These are phyloP conservation scores for Ormyrus nitidulus DNA, from an alignment of 2,888 invertebrate species.

Conservation along the genomic window DNA sequence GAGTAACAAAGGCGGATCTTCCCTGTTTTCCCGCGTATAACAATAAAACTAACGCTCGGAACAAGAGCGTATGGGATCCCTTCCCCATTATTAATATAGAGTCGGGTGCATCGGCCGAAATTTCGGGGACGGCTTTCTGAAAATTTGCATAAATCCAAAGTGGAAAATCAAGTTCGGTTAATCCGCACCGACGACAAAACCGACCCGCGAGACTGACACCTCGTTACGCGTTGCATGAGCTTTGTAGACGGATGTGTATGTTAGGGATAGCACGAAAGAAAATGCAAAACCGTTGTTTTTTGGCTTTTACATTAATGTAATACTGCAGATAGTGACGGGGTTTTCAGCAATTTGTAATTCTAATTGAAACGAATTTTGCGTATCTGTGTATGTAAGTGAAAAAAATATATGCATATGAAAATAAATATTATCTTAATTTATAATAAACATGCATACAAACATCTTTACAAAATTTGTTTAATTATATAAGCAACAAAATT, in stretches of 20 bases:
- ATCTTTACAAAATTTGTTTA: too few species aligned
- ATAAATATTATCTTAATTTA: too few species aligned
- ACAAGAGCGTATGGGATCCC: neutral
- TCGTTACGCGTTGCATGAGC: conserved; percentile 20
- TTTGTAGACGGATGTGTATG: neutral
- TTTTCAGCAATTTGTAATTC: too few species aligned
- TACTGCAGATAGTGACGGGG: too few species aligned
- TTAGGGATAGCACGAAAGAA: conserved; percentile 3
- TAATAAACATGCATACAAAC: too few species aligned
- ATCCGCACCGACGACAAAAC: conserved; percentile 36
- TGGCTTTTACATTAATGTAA: too few species aligned
- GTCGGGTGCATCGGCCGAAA: conserved; percentile 4
- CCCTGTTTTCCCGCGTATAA: conserved; percentile 8
- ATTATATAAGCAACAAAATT: too few species aligned
- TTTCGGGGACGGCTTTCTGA: conserved; percentile 10
- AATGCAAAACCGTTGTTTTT: neutral
- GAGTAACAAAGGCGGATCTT: neutral
- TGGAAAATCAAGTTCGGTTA: conserved; percentile 54
- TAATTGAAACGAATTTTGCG: too few species aligned
- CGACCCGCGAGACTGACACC: conserved; percentile 43
- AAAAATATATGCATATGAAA: too few species aligned
- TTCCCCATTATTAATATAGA: conserved; percentile 19
- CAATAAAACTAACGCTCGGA: too few species aligned
- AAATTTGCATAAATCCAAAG: conserved; percentile 54
- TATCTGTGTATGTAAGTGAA: too few species aligned